Base-by-base conservation (phyloP, 2,888 invertebrate genomes). In the Subacronicta megacephala region DNA sequence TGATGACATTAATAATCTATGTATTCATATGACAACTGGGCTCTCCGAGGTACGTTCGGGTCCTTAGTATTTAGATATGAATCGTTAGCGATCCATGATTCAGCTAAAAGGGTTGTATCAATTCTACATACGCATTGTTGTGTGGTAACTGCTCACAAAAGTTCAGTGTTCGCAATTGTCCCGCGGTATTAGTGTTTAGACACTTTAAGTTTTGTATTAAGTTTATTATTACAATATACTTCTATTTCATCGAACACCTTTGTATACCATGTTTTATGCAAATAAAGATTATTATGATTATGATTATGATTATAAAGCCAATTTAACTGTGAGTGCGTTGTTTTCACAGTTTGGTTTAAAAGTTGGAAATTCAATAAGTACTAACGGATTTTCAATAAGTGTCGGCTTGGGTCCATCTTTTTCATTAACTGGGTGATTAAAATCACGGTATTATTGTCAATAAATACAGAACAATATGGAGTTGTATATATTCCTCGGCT, bases 121-220 rank as follows among this genome's bases (percentile, higher is more conserved):
- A 64, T 68, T 59, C 29, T 55, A 59, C 42, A 23, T 18, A 18
- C 36, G 60, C 49, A 55, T 71, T 71, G 68, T 74, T 56, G 37
- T 62, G 43, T 64, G 64, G 59, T 66, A 71, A 62, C 60, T 31
- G 47, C 40, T 23, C 12, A 74, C 71, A 74, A 74, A 62, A 45
- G 61, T 47, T 13, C 57, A 65, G 74, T 74, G 73, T 74, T 57
- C 49, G 12, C 17, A 20, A 29, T 57, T 56, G 43, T 56, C 45
- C 40, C 13, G 26, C 26, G 44, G 61, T 62, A 72, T 56, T 61
- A 54, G 52, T 61, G 62, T 62, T 67, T 64, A 62, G 57, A 56
- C 53, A 63, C 63, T 67, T 62, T 72, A 47, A 38, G 50, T 44
- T 66, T 71, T 67, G 35, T 61, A 43, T 51, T 55, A 62, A 61